Conservation (phyloP, 2,113 vertebrate species). For the Cryptomyrus ogoouensis region DNA sequence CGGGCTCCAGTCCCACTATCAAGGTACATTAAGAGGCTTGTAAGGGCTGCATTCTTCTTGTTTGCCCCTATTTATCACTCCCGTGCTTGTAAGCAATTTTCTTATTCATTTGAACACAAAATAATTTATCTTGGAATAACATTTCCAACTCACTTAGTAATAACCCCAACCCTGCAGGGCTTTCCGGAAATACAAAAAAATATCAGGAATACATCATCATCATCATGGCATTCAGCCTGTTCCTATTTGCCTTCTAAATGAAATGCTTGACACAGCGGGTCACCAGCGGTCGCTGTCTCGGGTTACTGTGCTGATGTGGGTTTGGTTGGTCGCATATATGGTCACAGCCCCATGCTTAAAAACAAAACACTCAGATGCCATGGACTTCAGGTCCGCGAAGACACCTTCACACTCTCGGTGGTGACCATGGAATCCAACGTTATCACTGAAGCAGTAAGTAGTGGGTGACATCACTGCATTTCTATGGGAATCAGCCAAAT, state of each 20-base stretch:
- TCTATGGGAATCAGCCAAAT: background rate
- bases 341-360: background rate
- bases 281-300: background rate
- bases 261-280: background rate
- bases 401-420: background rate
- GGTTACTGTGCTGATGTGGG: background rate
- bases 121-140: slow-evolving; percentile 22
- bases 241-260: slow-evolving; percentile 3
- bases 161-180: slow-evolving; percentile 3
- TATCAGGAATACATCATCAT: slow-evolving; percentile 4
- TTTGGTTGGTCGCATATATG: background rate
- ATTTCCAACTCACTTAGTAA: slow-evolving; percentile 25
- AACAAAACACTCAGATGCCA: background rate
- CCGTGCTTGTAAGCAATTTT: background rate
- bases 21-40: background rate
- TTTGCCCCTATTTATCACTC: background rate
- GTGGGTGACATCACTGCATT: background rate
- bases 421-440: background rate
- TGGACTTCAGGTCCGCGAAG: background rate
- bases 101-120: background rate
- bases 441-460: background rate
- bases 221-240: background rate
- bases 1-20: background rate
- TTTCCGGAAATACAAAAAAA: slow-evolving; percentile 8
- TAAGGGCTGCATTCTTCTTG: background rate